phyloP scores from a whole-genome alignment of 2,888 invertebrate genomes.

The Acleris literana region DNA sequence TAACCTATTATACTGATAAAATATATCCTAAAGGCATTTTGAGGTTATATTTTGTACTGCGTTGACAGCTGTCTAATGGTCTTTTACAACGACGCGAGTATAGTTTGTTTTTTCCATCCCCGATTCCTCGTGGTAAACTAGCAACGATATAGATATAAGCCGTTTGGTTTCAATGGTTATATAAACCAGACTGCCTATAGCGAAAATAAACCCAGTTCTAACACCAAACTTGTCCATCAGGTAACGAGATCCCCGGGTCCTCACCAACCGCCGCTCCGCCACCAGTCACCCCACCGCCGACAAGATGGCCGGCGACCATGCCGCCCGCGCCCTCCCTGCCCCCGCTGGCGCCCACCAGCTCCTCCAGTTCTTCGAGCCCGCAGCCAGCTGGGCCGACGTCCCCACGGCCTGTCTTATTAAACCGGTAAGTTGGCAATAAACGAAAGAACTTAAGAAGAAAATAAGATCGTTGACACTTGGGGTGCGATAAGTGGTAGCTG shows the following conservation, averaged over 20 bases:
- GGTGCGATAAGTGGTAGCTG: neutral
- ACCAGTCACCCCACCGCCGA: conserved; percentile 23
- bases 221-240: conserved; percentile 30
- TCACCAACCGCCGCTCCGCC: conserved; percentile 41
- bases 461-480: neutral
- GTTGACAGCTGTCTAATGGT: too few relatives aligned
- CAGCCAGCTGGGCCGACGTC: conserved; percentile 44
- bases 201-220: neutral
- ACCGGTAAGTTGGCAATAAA: conserved; percentile 18
- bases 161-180: too few relatives aligned
- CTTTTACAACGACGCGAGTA: too few relatives aligned
- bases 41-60: too few relatives aligned
- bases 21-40: too few relatives aligned
- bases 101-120: too few relatives aligned
- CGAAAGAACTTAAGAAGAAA: neutral
- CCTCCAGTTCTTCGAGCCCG: conserved; percentile 8
- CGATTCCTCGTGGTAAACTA: too few relatives aligned
- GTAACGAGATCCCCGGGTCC: conserved; percentile 44
- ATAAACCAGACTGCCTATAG: too few relatives aligned
- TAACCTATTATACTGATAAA: too few relatives aligned
- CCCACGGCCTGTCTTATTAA: conserved; percentile 45
- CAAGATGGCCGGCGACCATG: conserved; percentile 17
- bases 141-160: too few relatives aligned
- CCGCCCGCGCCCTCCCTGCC: conserved; percentile 37
- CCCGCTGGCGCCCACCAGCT: conserved; percentile 29